phyloP scores from a whole-genome alignment of 2,797 vertebrate genomes.

The Clamator glandarius region DNA sequence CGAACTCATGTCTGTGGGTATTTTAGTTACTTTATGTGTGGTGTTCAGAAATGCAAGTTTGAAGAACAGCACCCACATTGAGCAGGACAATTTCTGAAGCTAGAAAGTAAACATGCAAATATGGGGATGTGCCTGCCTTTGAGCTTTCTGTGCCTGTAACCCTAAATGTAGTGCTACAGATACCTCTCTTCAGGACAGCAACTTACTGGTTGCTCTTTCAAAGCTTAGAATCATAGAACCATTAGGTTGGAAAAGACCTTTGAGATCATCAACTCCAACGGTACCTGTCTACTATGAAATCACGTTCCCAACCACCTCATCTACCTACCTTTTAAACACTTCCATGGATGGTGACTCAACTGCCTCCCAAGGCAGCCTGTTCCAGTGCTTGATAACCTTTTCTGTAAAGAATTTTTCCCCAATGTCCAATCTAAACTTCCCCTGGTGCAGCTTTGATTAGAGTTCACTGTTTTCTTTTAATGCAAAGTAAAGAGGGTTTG shows the following conservation, averaged over 20 bases:
- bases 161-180: neutral
- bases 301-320: too few relatives aligned
- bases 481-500: neutral
- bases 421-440: too few relatives aligned
- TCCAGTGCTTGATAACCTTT: too few relatives aligned
- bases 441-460: neutral
- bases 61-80: neutral
- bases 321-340: too few relatives aligned
- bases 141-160: neutral
- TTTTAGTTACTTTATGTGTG: fast-evolving
- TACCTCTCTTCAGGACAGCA: neutral
- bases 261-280: too few relatives aligned
- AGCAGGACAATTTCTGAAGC: neutral
- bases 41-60: neutral
- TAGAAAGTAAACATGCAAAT: neutral
- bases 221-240: neutral
- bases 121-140: neutral
- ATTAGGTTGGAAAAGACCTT: too few relatives aligned
- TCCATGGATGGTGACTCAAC: too few relatives aligned
- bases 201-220: neutral
- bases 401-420: too few relatives aligned
- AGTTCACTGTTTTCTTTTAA: neutral
- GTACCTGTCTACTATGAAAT: too few relatives aligned
- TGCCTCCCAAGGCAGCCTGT: too few relatives aligned
- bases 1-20: neutral